Conservation (phyloP, 2,113 vertebrate genomes). For the Aleadryas rufinucha region DNA sequence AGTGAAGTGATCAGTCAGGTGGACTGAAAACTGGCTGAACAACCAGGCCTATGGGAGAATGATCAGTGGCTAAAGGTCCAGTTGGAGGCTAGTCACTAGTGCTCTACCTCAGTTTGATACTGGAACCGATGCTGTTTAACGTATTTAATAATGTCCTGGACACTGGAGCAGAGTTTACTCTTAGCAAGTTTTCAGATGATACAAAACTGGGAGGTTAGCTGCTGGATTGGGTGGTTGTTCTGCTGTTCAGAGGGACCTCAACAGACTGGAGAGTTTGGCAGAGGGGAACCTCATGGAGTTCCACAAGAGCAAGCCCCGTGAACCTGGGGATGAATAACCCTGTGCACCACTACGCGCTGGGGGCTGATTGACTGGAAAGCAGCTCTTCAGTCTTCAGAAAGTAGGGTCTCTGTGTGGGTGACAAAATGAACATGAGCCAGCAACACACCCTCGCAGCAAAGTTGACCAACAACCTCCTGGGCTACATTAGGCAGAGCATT, state of each 20-base stretch:
- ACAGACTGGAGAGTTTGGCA: neutral
- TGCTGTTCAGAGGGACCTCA: neutral
- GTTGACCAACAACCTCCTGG: neutral
- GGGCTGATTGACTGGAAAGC: neutral
- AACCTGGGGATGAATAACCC: neutral
- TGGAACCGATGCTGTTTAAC: neutral
- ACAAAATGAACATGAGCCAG: neutral
- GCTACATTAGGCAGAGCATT: neutral
- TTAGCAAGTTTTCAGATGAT: neutral
- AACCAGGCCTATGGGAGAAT: neutral
- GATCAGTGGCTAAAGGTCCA: neutral
- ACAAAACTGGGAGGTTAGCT: neutral
- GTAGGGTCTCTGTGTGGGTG: neutral
- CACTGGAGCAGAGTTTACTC: neutral
- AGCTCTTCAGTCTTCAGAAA: neutral
- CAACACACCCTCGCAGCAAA: fast-evolving
- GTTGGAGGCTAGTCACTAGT: neutral
- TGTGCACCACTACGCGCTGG: neutral
- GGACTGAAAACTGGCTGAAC: neutral
- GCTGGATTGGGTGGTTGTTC: neutral
- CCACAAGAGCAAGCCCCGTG: neutral
- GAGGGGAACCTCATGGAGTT: neutral
- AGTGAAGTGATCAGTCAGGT: neutral
- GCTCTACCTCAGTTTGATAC: neutral
- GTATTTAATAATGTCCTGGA: neutral